Evolutionary conservation across 2,113 vertebrate genomes (phyloP), one percentile per base, ranked within the genome.

Genomic region (Electrona antarctica): DNA sequence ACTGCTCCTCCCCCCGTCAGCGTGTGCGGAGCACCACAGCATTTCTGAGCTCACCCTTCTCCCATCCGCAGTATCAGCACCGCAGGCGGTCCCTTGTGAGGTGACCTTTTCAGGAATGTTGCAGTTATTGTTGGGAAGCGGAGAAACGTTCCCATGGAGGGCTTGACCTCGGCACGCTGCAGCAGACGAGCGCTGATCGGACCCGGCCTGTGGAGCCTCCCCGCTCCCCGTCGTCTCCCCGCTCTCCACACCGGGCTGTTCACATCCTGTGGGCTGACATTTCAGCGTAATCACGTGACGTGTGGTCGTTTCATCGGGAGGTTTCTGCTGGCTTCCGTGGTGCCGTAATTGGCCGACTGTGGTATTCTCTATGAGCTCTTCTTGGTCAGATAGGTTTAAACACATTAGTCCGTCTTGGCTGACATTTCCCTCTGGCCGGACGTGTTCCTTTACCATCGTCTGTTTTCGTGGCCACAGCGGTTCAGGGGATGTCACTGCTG

Each of bases 241-340:
- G 1, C 65, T 67, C n/a, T 15, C 65, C 63, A 66, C 46, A 60
- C 11, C 28, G 4, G 5, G 74, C 5, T 13, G 68, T 77, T 65
- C 59, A 29, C 60, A 50, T 0, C 0, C 48, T 29, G 8, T 41
- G 7, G 45, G 49, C 9, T 74, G 13, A 12, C 59, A 10, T 67
- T 71, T 63, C 2, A 48, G 11, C 52, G n/a, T 59, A 6, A 46
- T 56, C 9, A 6, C 29, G 6, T 61, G 62, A 56, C 52, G 69
- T 1, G 33, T 46, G 47, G 60, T n/a, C 47, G 46, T 76, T 56
- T 74, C 67, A 76, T 74, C 73, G 61, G 59, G 9, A 46, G 12
- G 74, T 55, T 81, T 65, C 28, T 79, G 50, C 67, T 86, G 82
- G 78, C 48, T 49, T 51, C 61, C 71, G 10, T 64, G 50, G 6